Conservation (phyloP, 2,797 vertebrate genomes). For the Lithobates sylvaticus region DNA sequence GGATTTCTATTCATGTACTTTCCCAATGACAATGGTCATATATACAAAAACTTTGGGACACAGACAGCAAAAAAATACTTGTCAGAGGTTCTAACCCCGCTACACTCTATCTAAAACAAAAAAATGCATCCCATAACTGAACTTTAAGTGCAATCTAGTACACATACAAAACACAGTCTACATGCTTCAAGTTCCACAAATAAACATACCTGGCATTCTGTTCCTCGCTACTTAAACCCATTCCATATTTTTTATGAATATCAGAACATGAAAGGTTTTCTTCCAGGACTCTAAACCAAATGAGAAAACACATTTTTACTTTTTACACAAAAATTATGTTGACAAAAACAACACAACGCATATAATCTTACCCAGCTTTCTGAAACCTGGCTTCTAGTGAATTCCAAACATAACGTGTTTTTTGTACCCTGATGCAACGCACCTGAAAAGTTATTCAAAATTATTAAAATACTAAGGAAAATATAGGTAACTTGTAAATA, state of each 20-base stretch:
- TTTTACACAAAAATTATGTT: neutral
- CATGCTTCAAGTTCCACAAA: too few species aligned
- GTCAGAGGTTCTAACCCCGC: too few species aligned
- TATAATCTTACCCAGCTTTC: constrained; percentile 73
- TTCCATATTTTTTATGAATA: constrained; percentile 71
- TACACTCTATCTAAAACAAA: too few species aligned
- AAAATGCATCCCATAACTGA: too few species aligned
- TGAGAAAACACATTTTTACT: neutral
- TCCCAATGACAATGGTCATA: too few species aligned
- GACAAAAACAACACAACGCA: neutral
- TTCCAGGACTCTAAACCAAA: constrained; percentile 69
- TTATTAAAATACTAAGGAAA: too few species aligned
- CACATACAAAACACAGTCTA: too few species aligned
- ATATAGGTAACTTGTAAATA: too few species aligned
- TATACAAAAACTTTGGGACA: too few species aligned
- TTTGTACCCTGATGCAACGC: constrained; percentile 74
- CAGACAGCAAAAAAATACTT: too few species aligned
- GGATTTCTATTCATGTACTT: too few species aligned
- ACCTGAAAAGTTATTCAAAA: constrained; percentile 67
- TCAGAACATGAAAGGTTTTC: constrained; percentile 70
- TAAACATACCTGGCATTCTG: constrained; percentile 71
- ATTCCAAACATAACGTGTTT: constrained; percentile 75
- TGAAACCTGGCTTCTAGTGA: constrained; percentile 69
- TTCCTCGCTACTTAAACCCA: constrained; percentile 72
- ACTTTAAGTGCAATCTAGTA: too few species aligned